Base-by-base conservation (phyloP, 2,113 vertebrate genomes). In the Catharus bicknelli region DNA sequence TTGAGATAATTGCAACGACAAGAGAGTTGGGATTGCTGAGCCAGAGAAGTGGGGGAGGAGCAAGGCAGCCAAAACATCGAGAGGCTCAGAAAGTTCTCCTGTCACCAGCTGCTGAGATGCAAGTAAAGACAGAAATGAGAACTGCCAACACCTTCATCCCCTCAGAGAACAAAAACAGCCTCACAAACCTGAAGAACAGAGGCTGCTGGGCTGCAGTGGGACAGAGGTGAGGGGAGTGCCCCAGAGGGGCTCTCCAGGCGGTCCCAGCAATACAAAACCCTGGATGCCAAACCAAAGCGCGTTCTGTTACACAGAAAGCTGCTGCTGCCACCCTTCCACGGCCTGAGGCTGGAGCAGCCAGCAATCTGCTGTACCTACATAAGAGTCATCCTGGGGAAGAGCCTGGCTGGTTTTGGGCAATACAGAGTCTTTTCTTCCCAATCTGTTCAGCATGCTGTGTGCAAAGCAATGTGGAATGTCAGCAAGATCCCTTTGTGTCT, bases 401-500 rank as follows among this genome's bases (percentile, higher is more conserved):
- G 47, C 26, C 14, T 2, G 1, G n/a, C 1, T 72, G 48, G 2
- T 77, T 77, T 62, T 3, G 79, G 72, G 53, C 93, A 93, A 63
- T 8, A 21, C 23, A 15, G 43, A 68, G 36, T 54, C 32, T 77
- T 83, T 50, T 66, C 43, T 62, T 84, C 57, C 13, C 57, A 53
- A 8, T 70, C 22, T 51, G 25, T 77, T 78, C 64, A 32, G 76
- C 40, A 48, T 40, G 69, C 25, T 5, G 8, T 51, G 73, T 5
- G 2, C 73, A 88, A 48, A 80, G 72, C 57, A 43, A 9, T 7
- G 74, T 11, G 14, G 90, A 87, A 85, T 82, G 77, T 77, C 91
- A 87, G 87, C 63, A 76, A 81, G 83, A 90, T 81, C 79, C 79
- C 45, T 72, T 74, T 64, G 74, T 40, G 83, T 59, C 82, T 93